These are phyloP conservation scores for Athene noctua DNA, from an alignment of 2,113 vertebrate genomes.

Conservation along the genomic window DNA sequence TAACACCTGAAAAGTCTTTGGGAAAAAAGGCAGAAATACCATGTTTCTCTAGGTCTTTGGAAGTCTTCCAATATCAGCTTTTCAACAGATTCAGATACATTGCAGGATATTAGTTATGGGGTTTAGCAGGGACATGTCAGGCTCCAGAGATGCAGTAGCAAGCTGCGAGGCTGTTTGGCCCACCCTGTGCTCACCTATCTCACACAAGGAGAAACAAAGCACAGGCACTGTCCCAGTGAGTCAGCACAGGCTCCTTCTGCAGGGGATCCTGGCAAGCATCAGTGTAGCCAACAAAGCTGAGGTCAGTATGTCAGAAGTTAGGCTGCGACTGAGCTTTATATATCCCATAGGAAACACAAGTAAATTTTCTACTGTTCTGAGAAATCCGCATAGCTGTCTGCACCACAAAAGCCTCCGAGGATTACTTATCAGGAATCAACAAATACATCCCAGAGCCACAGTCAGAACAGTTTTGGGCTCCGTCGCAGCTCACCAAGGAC, in stretches of 20 bases:
- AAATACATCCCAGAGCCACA: neutral
- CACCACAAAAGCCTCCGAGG: neutral
- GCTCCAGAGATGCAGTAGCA: neutral
- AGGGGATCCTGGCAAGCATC: neutral
- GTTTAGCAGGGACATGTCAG: neutral
- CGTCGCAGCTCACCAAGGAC: neutral
- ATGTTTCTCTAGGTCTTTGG: neutral
- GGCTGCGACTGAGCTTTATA: neutral
- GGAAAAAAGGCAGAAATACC: neutral
- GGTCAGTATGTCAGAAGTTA: neutral
- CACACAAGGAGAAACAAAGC: neutral
- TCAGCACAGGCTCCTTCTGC: neutral
- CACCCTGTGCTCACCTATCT: neutral
- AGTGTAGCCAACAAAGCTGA: neutral
- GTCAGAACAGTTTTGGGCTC: neutral
- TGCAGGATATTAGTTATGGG: neutral
- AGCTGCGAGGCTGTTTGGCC: neutral
- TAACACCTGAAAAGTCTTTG: conserved; percentile 12
- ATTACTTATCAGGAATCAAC: neutral
- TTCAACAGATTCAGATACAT: neutral
- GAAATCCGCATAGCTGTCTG: neutral
- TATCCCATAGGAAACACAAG: neutral
- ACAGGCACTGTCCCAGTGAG: neutral
- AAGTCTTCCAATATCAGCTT: neutral
- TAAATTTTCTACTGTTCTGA: neutral